phyloP scores from a whole-genome alignment of 2,888 invertebrate genomes.

The Baccha elongata region DNA sequence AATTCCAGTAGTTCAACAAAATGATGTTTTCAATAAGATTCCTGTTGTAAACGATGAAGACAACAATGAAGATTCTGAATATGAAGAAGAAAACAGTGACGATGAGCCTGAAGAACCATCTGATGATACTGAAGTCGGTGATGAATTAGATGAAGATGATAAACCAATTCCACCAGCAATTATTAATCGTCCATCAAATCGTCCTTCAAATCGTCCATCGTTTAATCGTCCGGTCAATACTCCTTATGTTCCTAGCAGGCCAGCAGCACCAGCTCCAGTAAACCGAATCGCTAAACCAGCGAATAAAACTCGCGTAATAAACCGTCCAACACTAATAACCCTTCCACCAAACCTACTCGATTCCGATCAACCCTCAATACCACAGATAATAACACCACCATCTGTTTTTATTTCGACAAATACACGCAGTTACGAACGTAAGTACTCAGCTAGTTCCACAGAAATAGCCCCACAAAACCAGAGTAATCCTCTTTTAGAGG shows the following conservation, averaged over 20 bases:
- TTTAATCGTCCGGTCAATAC: slow-evolving; percentile 49
- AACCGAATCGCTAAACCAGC: slow-evolving; percentile 75
- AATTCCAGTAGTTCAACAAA: slow-evolving; percentile 20
- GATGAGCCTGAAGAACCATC: slow-evolving; percentile 70
- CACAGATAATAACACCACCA: slow-evolving; percentile 78
- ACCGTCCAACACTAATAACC: slow-evolving; percentile 79
- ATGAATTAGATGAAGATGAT: slow-evolving; percentile 68
- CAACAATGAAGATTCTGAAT: slow-evolving; percentile 65
- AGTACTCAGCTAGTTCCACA: slow-evolving; percentile 78
- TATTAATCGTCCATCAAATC: slow-evolving; percentile 74
- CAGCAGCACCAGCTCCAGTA: slow-evolving; percentile 38
- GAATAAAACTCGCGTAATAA: slow-evolving; percentile 78
- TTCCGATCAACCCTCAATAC: slow-evolving; percentile 77
- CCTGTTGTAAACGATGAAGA: slow-evolving; percentile 28
- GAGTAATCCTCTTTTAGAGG: slow-evolving; percentile 79
- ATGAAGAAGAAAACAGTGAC: slow-evolving; percentile 33
- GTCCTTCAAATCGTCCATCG: slow-evolving; percentile 55
- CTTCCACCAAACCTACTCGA: slow-evolving; percentile 79
- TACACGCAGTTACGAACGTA: slow-evolving; percentile 81
- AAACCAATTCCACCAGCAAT: slow-evolving; percentile 18
- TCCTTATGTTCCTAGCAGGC: slow-evolving; percentile 35
- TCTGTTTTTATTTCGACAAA: slow-evolving; percentile 79
- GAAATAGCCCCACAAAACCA: slow-evolving; percentile 79
- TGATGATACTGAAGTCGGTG: slow-evolving; percentile 64
- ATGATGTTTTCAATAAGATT: slow-evolving; percentile 13